Conservation (phyloP, 1,140 invertebrate genomes). For the Cyclargus thomasi region DNA sequence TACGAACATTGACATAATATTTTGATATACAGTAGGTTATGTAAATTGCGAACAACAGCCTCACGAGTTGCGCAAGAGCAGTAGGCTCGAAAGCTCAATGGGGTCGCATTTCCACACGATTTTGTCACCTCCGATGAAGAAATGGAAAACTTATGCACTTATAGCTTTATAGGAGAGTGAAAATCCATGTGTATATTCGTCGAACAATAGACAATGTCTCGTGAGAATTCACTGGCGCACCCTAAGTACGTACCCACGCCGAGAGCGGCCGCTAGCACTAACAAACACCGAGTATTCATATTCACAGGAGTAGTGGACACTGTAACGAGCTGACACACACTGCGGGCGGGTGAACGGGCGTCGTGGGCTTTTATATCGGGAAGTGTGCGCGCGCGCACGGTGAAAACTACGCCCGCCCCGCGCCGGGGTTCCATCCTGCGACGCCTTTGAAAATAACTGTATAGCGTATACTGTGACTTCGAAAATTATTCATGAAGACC, state of each 20-base stretch:
- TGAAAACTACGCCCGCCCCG: conserved; percentile 55
- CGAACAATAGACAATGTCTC: background rate
- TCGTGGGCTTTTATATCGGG: conserved; percentile 69
- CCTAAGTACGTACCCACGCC: conserved; percentile 71
- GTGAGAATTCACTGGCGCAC: conserved; percentile 35
- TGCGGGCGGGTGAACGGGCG: conserved; percentile 72
- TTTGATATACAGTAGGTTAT: background rate
- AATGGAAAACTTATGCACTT: conserved; percentile 19
- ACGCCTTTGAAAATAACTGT: conserved; percentile 9
- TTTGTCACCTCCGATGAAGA: conserved; percentile 12
- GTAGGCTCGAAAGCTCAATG: conserved; percentile 43
- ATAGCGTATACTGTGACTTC: background rate
- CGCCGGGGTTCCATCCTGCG: conserved; percentile 25
- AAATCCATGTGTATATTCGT: background rate
- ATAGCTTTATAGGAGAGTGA: background rate
- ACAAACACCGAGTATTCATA: conserved; percentile 70
- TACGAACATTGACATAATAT: background rate
- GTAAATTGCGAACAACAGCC: conserved; percentile 7
- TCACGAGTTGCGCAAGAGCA: conserved; percentile 33
- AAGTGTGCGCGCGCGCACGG: conserved; percentile 52
- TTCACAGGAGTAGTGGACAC: conserved; percentile 64
- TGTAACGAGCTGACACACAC: conserved; percentile 70
- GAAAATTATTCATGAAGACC: background rate
- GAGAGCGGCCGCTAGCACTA: conserved; percentile 71
- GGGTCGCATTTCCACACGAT: conserved; percentile 32